Evolutionary conservation across 2,797 vertebrate genomes (phyloP).

Genomic region (Rhynchotus rufescens): DNA sequence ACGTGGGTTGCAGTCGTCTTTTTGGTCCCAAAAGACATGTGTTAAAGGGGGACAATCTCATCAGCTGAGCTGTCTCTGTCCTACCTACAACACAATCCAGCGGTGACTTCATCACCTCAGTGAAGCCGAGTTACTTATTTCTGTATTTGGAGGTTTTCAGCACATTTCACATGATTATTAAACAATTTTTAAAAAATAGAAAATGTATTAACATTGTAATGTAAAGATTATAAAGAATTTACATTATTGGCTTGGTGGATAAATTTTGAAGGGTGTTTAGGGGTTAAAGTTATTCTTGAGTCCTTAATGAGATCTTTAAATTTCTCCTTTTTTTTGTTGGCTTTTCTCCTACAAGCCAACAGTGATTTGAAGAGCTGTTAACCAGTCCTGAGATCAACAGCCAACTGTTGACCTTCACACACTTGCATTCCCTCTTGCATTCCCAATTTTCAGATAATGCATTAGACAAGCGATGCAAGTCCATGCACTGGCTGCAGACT

Average conservation of each 20-base stretch:
- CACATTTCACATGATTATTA: not conserved
- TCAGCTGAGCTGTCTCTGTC: not conserved
- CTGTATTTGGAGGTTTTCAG: not conserved
- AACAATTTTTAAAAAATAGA: not conserved
- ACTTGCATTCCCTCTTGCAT: not conserved
- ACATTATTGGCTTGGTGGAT: not conserved
- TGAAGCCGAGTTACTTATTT: not conserved
- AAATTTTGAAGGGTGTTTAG: not conserved
- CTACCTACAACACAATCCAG: not conserved
- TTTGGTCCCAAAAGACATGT: not conserved
- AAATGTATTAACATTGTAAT: not conserved
- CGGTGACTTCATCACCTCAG: not conserved
- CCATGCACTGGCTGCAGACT: not conserved
- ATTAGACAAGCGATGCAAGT: not conserved
- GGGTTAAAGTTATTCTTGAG: not conserved
- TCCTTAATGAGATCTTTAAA: not conserved
- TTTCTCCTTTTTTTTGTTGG: fast-evolving
- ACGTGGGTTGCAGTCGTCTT: not conserved
- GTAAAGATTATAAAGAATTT: not conserved
- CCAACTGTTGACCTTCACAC: not conserved
- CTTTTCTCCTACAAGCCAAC: not conserved
- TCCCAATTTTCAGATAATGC: fast-evolving
- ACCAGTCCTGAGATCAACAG: not conserved
- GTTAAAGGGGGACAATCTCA: not conserved
- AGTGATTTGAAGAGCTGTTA: not conserved